phyloP scores from a whole-genome alignment of 1,140 invertebrate species.

The Drosophila malerkotliana region DNA sequence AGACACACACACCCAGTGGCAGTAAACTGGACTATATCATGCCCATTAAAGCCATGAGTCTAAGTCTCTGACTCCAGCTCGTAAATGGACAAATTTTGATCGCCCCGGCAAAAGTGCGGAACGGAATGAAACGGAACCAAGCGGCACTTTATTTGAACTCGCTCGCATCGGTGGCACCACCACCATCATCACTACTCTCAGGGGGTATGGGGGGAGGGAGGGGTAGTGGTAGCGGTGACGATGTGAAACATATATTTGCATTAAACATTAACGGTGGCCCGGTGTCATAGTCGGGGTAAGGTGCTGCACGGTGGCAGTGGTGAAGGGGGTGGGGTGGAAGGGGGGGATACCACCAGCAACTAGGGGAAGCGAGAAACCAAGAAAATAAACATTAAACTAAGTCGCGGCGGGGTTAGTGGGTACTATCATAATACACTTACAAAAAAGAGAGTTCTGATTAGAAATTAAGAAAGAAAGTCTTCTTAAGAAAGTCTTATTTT shows the following conservation, averaged over 20 bases:
- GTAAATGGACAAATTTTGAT: constrained; percentile 49
- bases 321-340: not conserved
- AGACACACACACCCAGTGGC: not conserved
- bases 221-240: constrained; percentile 28
- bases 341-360: constrained; percentile 2
- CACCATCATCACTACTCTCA: too few relatives aligned
- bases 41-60: constrained; percentile 6
- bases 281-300: not conserved
- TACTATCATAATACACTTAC: constrained; percentile 5
- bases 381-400: constrained; percentile 76
- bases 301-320: not conserved
- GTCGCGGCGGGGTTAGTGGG: constrained; percentile 17
- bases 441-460: not conserved
- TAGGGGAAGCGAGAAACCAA: constrained; percentile 62
- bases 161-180: constrained; percentile 2
- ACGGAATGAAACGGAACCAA: constrained; percentile 50
- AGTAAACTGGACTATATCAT: constrained; percentile 8
- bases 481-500: too few relatives aligned
- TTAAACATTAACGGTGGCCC: constrained; percentile 73
- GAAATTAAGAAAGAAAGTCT: not conserved
- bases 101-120: constrained; percentile 36
- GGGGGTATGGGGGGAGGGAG: not conserved
- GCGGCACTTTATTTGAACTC: constrained; percentile 56
- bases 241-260: constrained; percentile 71
- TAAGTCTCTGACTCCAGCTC: constrained; percentile 2